phyloP scores from a whole-genome alignment of 2,113 vertebrate species.

The Phaethornis superciliosus region DNA sequence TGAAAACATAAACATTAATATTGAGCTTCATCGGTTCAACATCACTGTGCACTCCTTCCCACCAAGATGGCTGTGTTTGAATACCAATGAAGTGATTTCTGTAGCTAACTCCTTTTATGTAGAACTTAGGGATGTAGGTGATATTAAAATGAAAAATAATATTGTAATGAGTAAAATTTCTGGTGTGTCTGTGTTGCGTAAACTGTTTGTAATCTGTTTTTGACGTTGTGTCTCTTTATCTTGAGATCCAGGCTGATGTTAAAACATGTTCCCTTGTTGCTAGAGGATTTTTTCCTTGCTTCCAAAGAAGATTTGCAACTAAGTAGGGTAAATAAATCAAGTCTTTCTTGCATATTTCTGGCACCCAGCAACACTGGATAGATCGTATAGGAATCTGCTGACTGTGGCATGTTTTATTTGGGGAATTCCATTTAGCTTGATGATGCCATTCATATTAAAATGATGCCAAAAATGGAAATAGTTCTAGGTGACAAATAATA shows the following conservation, averaged over 20 bases:
- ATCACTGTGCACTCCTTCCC: not conserved
- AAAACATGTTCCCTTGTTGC: not conserved
- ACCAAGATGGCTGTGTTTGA: not conserved
- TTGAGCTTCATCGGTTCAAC: not conserved
- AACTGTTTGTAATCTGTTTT: not conserved
- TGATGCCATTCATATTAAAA: not conserved
- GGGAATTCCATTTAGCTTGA: not conserved
- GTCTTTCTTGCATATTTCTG: not conserved
- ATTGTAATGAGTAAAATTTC: not conserved
- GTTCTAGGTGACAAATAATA: not conserved
- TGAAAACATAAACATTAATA: not conserved
- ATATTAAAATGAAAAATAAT: constrained; percentile 3
- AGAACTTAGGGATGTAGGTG: not conserved
- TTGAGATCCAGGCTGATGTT: not conserved
- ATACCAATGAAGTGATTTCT: not conserved
- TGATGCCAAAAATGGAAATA: not conserved
- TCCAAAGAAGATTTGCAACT: not conserved
- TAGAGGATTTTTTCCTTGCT: not conserved
- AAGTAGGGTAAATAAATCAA: not conserved
- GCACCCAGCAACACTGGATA: not conserved
- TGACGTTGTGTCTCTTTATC: not conserved
- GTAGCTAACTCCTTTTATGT: not conserved
- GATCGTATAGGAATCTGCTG: not conserved
- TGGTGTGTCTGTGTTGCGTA: not conserved
- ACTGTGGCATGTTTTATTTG: not conserved